These are phyloP conservation scores for Tenthredo notha DNA, from an alignment of 2,888 invertebrate species.

Conservation along the genomic window DNA sequence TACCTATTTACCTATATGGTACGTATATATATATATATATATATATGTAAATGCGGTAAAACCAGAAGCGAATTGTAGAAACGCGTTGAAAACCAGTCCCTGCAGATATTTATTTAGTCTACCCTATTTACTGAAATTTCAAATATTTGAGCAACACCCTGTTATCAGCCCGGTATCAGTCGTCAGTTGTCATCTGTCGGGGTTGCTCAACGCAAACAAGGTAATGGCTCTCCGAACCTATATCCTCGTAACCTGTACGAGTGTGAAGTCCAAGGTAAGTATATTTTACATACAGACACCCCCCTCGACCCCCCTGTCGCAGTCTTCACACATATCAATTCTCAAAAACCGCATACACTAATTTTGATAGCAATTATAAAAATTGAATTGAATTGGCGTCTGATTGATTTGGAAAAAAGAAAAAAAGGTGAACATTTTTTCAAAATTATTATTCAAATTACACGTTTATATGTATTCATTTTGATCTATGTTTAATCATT, in stretches of 20 bases:
- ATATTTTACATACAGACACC: neutral
- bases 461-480: neutral
- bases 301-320: neutral
- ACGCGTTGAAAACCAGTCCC: constrained; percentile 1
- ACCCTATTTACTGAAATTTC: constrained; percentile 52
- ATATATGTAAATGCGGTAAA: neutral
- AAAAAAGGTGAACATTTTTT: no score
- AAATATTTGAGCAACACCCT: constrained; percentile 52
- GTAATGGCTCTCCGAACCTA: constrained; percentile 43
- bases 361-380: neutral
- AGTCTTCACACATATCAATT: neutral
- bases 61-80: neutral
- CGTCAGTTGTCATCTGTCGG: constrained; percentile 48
- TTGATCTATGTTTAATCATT: neutral
- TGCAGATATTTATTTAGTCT: constrained; percentile 41
- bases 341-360: neutral
- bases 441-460: neutral
- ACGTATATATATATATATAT: neutral
- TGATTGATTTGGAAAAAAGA: no score
- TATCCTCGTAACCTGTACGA: neutral
- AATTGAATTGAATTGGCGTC: neutral
- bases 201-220: constrained; percentile 48
- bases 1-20: no score
- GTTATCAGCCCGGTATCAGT: constrained; percentile 51
- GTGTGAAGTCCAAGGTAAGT: neutral